Evolutionary conservation across 2,797 vertebrate genomes (phyloP), one percentile per base, ranked within the genome.

Genomic region (Etheostoma perlongum): DNA sequence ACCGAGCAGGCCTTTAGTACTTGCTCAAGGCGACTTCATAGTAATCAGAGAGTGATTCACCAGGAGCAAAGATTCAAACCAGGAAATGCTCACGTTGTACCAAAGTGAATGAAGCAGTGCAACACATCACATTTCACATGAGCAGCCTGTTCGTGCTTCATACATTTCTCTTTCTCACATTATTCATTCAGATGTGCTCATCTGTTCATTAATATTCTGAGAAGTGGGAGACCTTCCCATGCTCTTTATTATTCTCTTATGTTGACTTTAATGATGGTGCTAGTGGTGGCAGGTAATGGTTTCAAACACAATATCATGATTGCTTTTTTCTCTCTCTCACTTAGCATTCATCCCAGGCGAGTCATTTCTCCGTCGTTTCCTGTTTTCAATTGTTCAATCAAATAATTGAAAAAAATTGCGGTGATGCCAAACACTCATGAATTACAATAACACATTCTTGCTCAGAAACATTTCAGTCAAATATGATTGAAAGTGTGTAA

Each of bases 161-260:
- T 23, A 68, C 70, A 40, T 69, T 82, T 78, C 54, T 62, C 52
- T 46, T 66, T 57, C 76, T 68, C 77, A 74, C 70, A 86, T 84
- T 71, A 80, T 74, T 82, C 62, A 88, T 83, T 85, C n/a, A 69
- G 73, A 85, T 78, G 72, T 70, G 42, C 66, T 83, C 73, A 52
- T 85, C 52, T 74, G 27, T 63, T 73, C 59, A 84, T 82, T 62
- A 74, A 67, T 78, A 80, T 71, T 83, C 68, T 23, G 25, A 72
- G 49, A 78, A 23, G 54, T 42, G 54, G 54, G 59, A 64, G 70
- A 79, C 67, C 52, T 78, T 78, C 42, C 33, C 30, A 4, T 52
- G 42, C 72, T 81, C 67, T 70, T 81, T 61, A 54, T 79, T 76
- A n/a, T 51, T 46, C 19, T 77, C 66, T 74, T 42, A 33, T 12